Base-by-base conservation (phyloP, 2,888 invertebrate species). In the Parapristionchus giblindavisi region DNA sequence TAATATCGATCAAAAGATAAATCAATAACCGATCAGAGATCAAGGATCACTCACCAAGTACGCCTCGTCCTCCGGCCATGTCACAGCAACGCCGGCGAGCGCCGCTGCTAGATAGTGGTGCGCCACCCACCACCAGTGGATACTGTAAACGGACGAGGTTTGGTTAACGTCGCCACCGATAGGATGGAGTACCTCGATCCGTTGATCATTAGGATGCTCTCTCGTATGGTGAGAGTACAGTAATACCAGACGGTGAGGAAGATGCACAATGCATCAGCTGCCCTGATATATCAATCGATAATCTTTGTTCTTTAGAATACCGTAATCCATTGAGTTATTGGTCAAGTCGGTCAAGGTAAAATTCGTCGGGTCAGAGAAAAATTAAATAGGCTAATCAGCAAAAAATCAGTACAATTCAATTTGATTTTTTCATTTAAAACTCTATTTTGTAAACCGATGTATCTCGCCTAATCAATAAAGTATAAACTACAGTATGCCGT, bases 171-270 rank as follows among this genome's bases (percentile, higher is more conserved):
- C 63, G 63, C 29, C 40, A 66, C 8, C n/a, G 2, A 54, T 29
- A 4, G 21, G 29, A 11, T 6, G 40, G 48, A 27, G n/a, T 70
- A 78, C 90, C 94, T 91, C 0, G 98, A 98, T 0, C 99, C 98
- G 90, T 99, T 99, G 75, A 98, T 95, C 90, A 95, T 96, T 66
- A 99, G 91, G 89, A 99, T 99, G 87, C 95, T 95, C 90, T 99
- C 99, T 79, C 99, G 92, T 89, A 99, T 98, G 73, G 98, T 99
- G 84, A 99, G 91, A 17, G 99, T 99, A 89, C 98, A 99, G 90
- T 99, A 99, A 90, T 99, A 99, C 99, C 99, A 99, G 2, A 99
- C 98, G 86, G 97, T 90, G 75, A 99, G 91, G 90, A 99, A 99
- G 91, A 90, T 90, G 77, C 90, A 88, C 11, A 89, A 78, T 4